Percentiles rank a stretch among this genome's conserved stretches.
These are phyloP conservation scores for Hemichromis elongatus DNA, from an alignment of 2,113 vertebrate species.

Conservation along the genomic window DNA sequence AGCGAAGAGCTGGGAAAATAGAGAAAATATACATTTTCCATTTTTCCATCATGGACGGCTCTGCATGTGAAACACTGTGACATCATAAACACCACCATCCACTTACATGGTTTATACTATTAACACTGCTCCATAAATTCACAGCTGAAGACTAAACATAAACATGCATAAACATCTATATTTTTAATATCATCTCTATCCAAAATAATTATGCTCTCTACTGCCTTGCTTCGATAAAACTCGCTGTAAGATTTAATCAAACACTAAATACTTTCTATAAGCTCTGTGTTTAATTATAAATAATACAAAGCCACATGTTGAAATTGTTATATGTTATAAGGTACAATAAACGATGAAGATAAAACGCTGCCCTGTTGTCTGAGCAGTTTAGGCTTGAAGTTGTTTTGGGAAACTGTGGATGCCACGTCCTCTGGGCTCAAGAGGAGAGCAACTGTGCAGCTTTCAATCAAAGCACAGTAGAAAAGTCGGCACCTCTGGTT, in stretches of 20 bases:
- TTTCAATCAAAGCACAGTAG: neutral
- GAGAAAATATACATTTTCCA: fast-evolving
- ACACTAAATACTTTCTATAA: neutral
- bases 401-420: neutral
- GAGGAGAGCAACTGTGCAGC: neutral
- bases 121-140: neutral
- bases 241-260: fast-evolving
- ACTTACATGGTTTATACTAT: neutral
- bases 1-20: fast-evolving
- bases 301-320: neutral
- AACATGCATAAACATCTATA: neutral
- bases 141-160: neutral
- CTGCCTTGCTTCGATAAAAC: neutral
- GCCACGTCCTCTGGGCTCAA: neutral
- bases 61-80: too few species aligned
- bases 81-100: neutral
- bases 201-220: neutral
- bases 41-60: neutral
- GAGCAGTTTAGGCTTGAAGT: neutral
- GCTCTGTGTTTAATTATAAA: neutral
- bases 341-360: neutral
- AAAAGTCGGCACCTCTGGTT: neutral
- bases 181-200: neutral
- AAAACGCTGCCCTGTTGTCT: neutral
- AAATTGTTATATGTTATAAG: neutral